phyloP scores from a whole-genome alignment of 2,888 invertebrate genomes.

The Dysmachus trigonus region DNA sequence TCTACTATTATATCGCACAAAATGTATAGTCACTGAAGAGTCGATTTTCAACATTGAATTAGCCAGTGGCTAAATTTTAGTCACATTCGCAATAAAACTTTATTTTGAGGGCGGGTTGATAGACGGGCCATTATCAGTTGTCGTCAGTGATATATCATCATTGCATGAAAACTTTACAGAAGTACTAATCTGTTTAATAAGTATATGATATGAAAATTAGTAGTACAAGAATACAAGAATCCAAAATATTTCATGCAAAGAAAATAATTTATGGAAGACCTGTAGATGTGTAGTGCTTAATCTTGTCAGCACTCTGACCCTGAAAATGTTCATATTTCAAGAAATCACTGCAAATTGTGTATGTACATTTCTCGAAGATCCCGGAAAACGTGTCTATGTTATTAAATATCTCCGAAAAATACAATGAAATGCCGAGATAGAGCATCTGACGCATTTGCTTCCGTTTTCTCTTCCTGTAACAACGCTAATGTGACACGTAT shows the following conservation, averaged over 20 bases:
- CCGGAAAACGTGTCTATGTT: background rate
- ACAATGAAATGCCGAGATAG: constrained; percentile 19
- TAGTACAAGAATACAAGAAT: too few species aligned
- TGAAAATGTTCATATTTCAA: background rate
- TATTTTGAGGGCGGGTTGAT: too few species aligned
- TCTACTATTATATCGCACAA: too few species aligned
- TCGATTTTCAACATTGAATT: too few species aligned
- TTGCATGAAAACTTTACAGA: too few species aligned
- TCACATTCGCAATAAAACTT: too few species aligned
- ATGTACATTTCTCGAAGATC: background rate
- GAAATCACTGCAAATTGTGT: background rate
- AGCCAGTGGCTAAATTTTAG: too few species aligned
- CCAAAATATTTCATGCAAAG: background rate
- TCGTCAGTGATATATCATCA: too few species aligned
- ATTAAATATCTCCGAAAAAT: constrained; percentile 9
- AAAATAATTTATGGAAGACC: background rate
- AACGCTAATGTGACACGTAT: constrained; percentile 37
- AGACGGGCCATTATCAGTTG: too few species aligned
- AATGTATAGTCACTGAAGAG: too few species aligned
- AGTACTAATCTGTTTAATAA: too few species aligned
- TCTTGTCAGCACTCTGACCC: background rate
- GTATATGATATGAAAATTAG: too few species aligned
- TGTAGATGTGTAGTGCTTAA: background rate
- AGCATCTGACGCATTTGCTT: constrained; percentile 26
- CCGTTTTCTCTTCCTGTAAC: constrained; percentile 34